phyloP scores from a whole-genome alignment of 2,113 vertebrate genomes.

The Macroglossus sobrinus region DNA sequence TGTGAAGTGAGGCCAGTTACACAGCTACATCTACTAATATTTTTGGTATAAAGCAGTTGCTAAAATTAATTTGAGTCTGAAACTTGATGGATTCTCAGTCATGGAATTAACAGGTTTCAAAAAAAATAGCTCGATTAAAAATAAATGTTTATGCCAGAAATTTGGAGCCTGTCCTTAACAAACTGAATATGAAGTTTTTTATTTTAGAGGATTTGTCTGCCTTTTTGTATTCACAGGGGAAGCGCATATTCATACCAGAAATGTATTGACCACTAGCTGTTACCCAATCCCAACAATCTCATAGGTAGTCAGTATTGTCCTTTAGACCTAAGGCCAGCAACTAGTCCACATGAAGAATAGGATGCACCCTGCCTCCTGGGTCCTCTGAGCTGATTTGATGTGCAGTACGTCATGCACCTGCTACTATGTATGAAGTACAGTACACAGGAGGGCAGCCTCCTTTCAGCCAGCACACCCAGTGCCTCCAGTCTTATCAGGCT shows the following conservation, averaged over 20 bases:
- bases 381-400: not conserved
- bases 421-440: no score
- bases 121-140: constrained; percentile 67
- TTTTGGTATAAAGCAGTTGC: constrained; percentile 75
- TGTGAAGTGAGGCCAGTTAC: constrained; percentile 69
- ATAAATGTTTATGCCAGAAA: constrained; percentile 56
- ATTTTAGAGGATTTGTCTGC: not conserved
- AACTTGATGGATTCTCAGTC: constrained; percentile 74
- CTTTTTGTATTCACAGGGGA: not conserved
- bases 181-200: not conserved
- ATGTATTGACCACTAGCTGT: not conserved
- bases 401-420: no score
- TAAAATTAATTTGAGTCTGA: constrained; percentile 72
- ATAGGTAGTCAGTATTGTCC: accelerated
- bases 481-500: not conserved
- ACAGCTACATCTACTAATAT: constrained; percentile 74
- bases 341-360: not conserved
- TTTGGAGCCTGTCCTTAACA: constrained; percentile 40
- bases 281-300: not conserved
- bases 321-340: not conserved
- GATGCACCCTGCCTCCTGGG: accelerated
- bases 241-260: not conserved
- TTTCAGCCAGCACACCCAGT: not conserved
- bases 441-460: not conserved
- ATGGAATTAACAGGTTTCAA: constrained; percentile 63